These are phyloP conservation scores for Trachelus stipa DNA, from an alignment of 2,888 invertebrate species.

Conservation along the genomic window DNA sequence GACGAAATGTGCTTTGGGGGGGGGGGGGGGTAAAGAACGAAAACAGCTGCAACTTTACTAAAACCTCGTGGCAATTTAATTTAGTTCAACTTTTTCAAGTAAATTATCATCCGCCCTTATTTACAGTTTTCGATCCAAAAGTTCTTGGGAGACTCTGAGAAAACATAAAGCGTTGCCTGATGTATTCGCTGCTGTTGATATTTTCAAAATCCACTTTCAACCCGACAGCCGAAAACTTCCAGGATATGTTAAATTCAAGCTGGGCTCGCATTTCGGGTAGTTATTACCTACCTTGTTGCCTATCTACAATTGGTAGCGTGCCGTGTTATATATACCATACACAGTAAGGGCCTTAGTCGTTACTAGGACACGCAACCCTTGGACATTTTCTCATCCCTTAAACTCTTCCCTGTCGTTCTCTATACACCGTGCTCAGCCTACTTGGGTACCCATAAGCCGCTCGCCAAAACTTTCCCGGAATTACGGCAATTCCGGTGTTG, in stretches of 20 bases:
- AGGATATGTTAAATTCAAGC: neutral
- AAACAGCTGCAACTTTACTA: neutral
- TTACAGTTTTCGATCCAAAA: neutral
- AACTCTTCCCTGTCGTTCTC: neutral
- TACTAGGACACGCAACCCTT: neutral
- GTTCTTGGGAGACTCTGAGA: neutral
- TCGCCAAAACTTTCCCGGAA: neutral
- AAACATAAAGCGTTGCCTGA: neutral
- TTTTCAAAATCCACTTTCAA: neutral
- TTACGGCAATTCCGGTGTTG: constrained; percentile 2
- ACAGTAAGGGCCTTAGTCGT: neutral
- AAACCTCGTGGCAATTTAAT: constrained; percentile 19
- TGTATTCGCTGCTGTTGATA: neutral
- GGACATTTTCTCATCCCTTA: neutral
- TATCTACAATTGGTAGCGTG: neutral
- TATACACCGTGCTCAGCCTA: neutral
- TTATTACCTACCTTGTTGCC: neutral
- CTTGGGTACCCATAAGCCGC: neutral
- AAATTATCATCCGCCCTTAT: neutral
- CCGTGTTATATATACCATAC: neutral
- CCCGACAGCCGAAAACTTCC: neutral
- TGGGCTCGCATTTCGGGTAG: neutral
- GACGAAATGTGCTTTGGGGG: neutral
- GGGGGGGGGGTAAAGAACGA: neutral
- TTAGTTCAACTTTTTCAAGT: neutral